phyloP scores from a whole-genome alignment of 2,797 vertebrate species.

The Hephaestus fuliginosus region DNA sequence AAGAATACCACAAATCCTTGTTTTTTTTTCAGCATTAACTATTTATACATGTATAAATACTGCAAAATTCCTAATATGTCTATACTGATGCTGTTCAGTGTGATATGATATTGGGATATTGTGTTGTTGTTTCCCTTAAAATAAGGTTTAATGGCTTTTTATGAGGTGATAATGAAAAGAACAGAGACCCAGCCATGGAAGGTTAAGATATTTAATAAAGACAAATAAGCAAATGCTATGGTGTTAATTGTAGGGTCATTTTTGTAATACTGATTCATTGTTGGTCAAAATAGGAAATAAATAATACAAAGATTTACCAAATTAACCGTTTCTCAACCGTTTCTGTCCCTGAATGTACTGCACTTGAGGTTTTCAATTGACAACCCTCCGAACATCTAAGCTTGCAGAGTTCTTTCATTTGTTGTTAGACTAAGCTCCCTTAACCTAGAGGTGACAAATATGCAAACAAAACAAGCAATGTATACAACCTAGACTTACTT shows the following conservation, averaged over 20 bases:
- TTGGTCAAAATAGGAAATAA: constrained; percentile 39
- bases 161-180: constrained; percentile 93
- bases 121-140: constrained; percentile 59
- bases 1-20: not conserved
- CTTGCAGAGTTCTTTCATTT: not conserved
- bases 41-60: not conserved
- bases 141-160: constrained; percentile 92
- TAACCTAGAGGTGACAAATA: not conserved
- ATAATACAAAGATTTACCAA: not conserved
- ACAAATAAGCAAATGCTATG: constrained; percentile 77
- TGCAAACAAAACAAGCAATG: not conserved
- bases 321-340: not conserved
- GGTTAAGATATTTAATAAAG: constrained; percentile 88
- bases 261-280: constrained; percentile 48
- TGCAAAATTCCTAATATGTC: not conserved
- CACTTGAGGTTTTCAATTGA: not conserved
- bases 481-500: not conserved
- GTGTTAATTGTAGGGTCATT: constrained; percentile 61
- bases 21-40: not conserved
- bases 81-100: not conserved
- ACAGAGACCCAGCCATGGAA: constrained; percentile 85
- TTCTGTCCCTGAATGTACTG: not conserved
- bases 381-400: not conserved
- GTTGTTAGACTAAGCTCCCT: not conserved
- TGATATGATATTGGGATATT: not conserved